A percentile compares a stretch with the other conserved stretches of the same genome.
These are phyloP conservation scores for Sebastes cheni DNA, from an alignment of 2,797 vertebrate genomes.

Conservation along the genomic window DNA sequence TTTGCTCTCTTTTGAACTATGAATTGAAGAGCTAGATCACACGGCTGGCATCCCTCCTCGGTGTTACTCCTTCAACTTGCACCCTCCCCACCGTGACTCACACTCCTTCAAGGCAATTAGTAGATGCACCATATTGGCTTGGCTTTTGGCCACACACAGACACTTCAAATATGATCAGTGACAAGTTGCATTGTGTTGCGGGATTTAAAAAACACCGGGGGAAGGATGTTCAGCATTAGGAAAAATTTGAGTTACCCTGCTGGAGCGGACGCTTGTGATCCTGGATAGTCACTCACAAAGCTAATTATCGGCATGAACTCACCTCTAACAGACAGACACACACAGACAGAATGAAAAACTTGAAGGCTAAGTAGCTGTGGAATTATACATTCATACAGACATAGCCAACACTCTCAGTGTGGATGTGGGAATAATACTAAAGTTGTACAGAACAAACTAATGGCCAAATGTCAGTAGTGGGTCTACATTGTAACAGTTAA, in stretches of 20 bases:
- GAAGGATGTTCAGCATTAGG: not conserved
- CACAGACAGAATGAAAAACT: not conserved
- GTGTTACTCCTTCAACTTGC: not conserved
- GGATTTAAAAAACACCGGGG: slow-evolving; percentile 16
- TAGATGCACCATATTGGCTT: slow-evolving; percentile 9
- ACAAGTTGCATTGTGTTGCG: slow-evolving; percentile 23
- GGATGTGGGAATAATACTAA: not conserved
- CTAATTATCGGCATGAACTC: not conserved
- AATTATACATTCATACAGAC: slow-evolving; percentile 5
- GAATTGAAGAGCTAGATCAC: slow-evolving; percentile 52
- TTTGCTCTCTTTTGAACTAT: slow-evolving; percentile 46
- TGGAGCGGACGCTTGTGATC: not conserved
- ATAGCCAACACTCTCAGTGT: not conserved
- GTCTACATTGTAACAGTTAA: not conserved
- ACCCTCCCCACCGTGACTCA: slow-evolving; percentile 32
- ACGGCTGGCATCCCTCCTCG: slow-evolving; percentile 25
- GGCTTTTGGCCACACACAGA: slow-evolving; percentile 13
- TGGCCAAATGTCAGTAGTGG: not conserved
- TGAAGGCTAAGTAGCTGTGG: not conserved
- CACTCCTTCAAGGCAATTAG: slow-evolving; percentile 56
- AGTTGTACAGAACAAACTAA: not conserved
- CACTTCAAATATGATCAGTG: slow-evolving; percentile 24
- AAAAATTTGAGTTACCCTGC: not conserved
- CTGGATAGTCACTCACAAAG: not conserved
- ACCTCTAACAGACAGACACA: not conserved